Evolutionary conservation across 2,797 vertebrate species (phyloP).

Genomic region (Dallia pectoralis): DNA sequence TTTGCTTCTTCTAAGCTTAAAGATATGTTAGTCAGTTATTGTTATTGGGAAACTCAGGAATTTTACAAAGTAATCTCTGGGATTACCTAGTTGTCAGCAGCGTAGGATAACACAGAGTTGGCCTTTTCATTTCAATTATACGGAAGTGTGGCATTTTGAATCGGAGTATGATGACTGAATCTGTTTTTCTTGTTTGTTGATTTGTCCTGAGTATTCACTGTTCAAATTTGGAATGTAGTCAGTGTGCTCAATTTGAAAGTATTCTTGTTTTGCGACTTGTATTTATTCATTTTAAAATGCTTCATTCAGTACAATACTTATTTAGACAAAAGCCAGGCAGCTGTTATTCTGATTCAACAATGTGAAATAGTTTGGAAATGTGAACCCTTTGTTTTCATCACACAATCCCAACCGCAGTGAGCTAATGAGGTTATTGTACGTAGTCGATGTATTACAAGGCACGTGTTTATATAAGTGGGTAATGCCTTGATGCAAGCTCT

Average conservation of each 20-base stretch:
- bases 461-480: not conserved
- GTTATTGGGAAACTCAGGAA: constrained; percentile 50
- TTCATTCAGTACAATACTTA: constrained; percentile 25
- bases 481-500: constrained; percentile 26
- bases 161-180: constrained; percentile 53
- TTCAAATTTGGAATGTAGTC: constrained; percentile 37
- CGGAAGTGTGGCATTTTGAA: constrained; percentile 18
- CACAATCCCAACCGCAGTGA: constrained; percentile 43
- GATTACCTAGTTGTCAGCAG: constrained; percentile 21
- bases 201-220: constrained; percentile 52
- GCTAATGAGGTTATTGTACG: constrained; percentile 28
- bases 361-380: constrained; percentile 65
- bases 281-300: constrained; percentile 18
- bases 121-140: constrained; percentile 32
- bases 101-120: constrained; percentile 30
- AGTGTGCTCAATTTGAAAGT: constrained; percentile 31
- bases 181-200: constrained; percentile 32
- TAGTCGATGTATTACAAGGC: constrained; percentile 8
- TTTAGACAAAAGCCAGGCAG: constrained; percentile 51
- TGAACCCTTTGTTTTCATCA: constrained; percentile 51
- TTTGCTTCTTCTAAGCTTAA: constrained; percentile 3
- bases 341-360: constrained; percentile 50
- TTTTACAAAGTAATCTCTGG: constrained; percentile 15
- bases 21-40: constrained; percentile 19
- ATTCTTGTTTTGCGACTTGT: constrained; percentile 35